Percentiles rank a stretch among this genome's conserved stretches.
These are phyloP conservation scores for Eulacestoma nigropectus DNA, from an alignment of 2,113 vertebrate species.

Conservation along the genomic window DNA sequence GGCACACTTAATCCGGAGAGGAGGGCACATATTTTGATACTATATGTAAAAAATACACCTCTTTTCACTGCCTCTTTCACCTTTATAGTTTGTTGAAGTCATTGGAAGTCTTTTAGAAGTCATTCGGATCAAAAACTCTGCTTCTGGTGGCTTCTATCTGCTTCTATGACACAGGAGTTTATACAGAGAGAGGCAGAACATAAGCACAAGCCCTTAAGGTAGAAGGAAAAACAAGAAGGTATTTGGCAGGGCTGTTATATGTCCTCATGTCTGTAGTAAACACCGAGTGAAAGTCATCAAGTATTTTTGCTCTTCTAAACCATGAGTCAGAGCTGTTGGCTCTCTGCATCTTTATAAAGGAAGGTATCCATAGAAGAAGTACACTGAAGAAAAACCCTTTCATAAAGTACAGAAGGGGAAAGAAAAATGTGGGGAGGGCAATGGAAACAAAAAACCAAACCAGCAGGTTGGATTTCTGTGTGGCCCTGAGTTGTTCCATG, in stretches of 20 bases:
- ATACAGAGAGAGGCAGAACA: not conserved
- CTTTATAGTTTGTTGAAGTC: not conserved
- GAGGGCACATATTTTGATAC: not conserved
- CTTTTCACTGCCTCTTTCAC: not conserved
- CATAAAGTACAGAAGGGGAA: not conserved
- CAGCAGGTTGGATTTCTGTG: not conserved
- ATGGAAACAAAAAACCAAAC: not conserved
- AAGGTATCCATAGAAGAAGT: not conserved
- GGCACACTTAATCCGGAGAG: not conserved
- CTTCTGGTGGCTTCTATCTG: not conserved
- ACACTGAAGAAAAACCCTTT: not conserved
- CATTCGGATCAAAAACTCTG: not conserved
- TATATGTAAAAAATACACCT: not conserved
- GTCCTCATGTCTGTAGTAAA: not conserved
- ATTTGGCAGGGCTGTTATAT: not conserved
- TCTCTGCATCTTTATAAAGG: not conserved
- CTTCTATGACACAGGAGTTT: not conserved
- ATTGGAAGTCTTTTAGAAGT: not conserved
- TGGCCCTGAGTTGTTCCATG: not conserved
- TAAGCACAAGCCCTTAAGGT: not conserved
- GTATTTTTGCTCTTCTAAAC: not conserved
- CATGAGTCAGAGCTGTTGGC: not conserved
- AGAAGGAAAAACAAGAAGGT: not conserved
- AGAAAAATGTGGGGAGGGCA: not conserved
- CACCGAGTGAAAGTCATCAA: not conserved